A percentile compares a stretch with the other conserved stretches of the same genome.
These are phyloP conservation scores for Halcyon senegalensis DNA, from an alignment of 2,113 vertebrate species.

Conservation along the genomic window DNA sequence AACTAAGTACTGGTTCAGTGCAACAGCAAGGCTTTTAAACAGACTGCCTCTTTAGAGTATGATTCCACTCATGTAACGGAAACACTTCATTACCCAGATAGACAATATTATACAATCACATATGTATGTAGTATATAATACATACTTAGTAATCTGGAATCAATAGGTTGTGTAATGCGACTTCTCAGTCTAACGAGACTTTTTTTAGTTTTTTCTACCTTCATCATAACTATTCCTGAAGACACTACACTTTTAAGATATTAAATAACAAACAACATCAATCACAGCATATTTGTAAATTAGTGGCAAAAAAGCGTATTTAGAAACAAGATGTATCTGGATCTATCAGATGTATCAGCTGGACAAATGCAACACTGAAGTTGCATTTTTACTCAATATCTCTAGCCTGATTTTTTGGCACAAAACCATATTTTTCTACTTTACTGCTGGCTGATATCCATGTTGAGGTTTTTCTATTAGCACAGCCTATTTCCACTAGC, in stretches of 20 bases:
- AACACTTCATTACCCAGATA: not conserved
- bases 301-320: not conserved
- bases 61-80: not conserved
- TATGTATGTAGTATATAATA: not conserved
- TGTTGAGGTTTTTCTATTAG: conserved; percentile 39
- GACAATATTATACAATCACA: not conserved
- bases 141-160: not conserved
- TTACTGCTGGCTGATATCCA: conserved; percentile 35
- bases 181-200: not conserved
- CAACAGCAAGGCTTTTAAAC: conserved; percentile 13
- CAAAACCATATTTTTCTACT: conserved; percentile 5
- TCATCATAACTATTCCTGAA: not conserved
- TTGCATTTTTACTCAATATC: not conserved
- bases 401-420: conserved; percentile 19
- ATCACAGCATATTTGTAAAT: not conserved
- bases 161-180: not conserved
- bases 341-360: not conserved
- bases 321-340: not conserved
- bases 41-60: not conserved
- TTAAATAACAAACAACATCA: not conserved
- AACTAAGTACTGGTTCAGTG: conserved; percentile 24
- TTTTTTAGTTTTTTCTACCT: not conserved
- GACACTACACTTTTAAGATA: not conserved
- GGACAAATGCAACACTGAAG: not conserved
- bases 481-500: conserved; percentile 19